Conservation (phyloP, 30 jellyfish, hydroid and myxozoan genomes). For the Cassiopea xamachana region DNA sequence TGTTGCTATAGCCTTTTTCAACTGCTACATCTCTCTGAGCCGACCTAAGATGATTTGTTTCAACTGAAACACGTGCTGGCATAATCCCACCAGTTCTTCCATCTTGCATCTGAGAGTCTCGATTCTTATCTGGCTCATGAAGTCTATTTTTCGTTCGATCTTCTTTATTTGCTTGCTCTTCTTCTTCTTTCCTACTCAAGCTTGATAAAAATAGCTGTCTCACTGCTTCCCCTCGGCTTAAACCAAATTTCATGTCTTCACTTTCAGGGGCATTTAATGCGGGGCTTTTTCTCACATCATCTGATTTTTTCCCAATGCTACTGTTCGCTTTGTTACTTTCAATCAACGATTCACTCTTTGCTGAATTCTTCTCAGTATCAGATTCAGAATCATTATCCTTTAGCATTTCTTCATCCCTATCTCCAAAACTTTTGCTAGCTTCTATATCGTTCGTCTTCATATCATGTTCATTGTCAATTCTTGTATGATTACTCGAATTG, state of each 20-base stretch:
- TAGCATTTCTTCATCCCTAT: not conserved
- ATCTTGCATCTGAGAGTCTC: not conserved
- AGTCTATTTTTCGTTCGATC: not conserved
- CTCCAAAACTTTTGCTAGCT: not conserved
- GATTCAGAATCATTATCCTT: not conserved
- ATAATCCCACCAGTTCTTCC: not conserved
- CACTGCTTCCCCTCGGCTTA: conserved; percentile 60
- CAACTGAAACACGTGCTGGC: not conserved
- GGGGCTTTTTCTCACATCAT: not conserved
- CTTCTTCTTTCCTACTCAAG: not conserved
- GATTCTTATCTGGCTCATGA: not conserved
- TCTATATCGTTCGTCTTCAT: no score
- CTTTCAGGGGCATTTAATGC: not conserved
- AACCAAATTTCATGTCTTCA: not conserved
- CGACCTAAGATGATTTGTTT: not conserved
- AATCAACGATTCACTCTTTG: not conserved
- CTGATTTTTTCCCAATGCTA: not conserved
- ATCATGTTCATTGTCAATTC: not conserved
- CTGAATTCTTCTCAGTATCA: not conserved
- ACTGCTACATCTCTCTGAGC: not conserved
- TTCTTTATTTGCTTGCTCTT: not conserved
- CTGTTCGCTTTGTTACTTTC: not conserved
- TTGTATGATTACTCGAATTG: no score
- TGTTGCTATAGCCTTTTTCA: not conserved
- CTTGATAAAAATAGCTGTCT: conserved; percentile 40